phyloP scores from a whole-genome alignment of 2,888 invertebrate species.

The Agriotes lineatus region DNA sequence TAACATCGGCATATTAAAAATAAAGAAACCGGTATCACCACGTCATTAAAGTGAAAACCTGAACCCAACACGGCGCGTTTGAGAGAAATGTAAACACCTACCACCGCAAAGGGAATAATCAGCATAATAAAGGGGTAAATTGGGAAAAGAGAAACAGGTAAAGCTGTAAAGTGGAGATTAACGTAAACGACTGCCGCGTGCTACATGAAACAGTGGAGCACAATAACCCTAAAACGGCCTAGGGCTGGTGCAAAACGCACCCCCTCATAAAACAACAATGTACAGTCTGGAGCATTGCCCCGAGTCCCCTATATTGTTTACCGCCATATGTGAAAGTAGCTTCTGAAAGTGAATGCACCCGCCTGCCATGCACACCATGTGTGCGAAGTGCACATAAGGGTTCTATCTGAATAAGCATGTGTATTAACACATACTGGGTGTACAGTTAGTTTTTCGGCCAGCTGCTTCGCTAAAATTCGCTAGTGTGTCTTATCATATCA shows the following conservation, averaged over 20 bases:
- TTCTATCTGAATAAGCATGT: conserved; percentile 39
- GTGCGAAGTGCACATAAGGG: conserved; percentile 42
- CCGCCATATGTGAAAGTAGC: conserved; percentile 49
- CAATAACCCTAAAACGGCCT: conserved; percentile 8
- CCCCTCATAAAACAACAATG: conserved; percentile 48
- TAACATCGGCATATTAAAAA: too few species aligned
- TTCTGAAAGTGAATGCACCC: conserved; percentile 48
- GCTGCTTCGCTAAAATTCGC: conserved; percentile 8
- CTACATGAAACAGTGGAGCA: conserved; percentile 7
- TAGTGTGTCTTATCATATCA: conserved; percentile 4
- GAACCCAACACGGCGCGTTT: too few species aligned
- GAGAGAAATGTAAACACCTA: too few species aligned
- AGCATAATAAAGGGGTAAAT: too few species aligned
- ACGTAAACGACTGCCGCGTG: not conserved
- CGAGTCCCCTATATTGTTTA: conserved; percentile 47
- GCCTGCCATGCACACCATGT: conserved; percentile 45
- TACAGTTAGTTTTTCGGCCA: conserved; percentile 35
- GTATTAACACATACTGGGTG: conserved; percentile 29
- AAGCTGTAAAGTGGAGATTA: not conserved
- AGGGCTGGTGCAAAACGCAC: conserved; percentile 42
- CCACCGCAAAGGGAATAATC: too few species aligned
- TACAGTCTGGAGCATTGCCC: conserved; percentile 46
- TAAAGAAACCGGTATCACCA: too few species aligned
- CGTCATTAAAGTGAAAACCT: too few species aligned
- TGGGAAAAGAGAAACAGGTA: not conserved